Base-by-base conservation (phyloP, 2,888 invertebrate genomes). In the Gastrophysa polygoni region DNA sequence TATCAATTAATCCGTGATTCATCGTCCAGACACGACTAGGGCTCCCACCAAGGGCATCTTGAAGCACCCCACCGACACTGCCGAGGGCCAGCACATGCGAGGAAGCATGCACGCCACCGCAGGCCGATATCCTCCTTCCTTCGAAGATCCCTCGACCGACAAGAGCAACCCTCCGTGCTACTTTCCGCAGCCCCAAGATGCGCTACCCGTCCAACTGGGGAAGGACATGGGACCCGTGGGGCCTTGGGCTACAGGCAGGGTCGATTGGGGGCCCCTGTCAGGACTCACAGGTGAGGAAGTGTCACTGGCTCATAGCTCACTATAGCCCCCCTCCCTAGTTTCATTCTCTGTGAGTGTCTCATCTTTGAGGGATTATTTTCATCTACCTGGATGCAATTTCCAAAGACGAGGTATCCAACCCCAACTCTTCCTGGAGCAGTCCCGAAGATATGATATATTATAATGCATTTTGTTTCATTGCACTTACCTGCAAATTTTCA, bases 171-270 rank as follows among this genome's bases (percentile, higher is more conserved):
- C 68, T 1, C 68, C 68, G 1, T 85, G 85, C 49, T 88, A 87
- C 73, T 75, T 88, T 59, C 87, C 88, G 0, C 86, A 86, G 74
- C 82, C 85, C 0, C 80, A 83, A 54, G 70, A 85, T 66, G 82
- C 83, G 0, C 72, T 74, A 14, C 71, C 72, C 2, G 68, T 71
- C 11, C 67, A 62, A 38, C 75, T 77, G 0, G 73, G 79, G 17
- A 76, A 78, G 16, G 77, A 81, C 4, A 85, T 86, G 85, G 84
- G 82, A 0, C 83, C 85, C 0, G 80, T 85, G 49, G 88, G 76
- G 67, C 90, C 91, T 7, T 91, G 90, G 83, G 88, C 88, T 2
- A 89, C 91, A 1, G 91, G 91, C 1, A 86, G 88, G 68, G 86
- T 90, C 0, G 89, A 90, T 77, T 91, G 90, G 88, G 88, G 89